These are phyloP conservation scores for Torymus aiolomorphi DNA, from an alignment of 2,888 invertebrate genomes.

Conservation along the genomic window DNA sequence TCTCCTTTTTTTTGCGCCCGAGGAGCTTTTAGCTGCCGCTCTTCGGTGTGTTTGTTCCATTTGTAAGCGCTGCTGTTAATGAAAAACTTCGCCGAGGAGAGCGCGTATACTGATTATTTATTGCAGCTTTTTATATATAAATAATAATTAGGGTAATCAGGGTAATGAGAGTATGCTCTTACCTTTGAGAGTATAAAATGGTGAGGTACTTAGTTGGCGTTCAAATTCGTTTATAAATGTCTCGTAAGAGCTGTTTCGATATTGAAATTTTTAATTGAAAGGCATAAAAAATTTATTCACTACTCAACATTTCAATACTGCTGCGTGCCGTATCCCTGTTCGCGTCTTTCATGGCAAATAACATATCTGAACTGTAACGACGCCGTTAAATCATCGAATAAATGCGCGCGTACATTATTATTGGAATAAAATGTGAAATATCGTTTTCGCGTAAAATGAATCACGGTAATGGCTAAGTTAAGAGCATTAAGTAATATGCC, in stretches of 20 bases:
- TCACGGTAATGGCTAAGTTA: no score
- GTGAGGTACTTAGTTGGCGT: no score
- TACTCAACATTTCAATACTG: slow-evolving; percentile 41
- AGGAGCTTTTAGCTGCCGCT: no score
- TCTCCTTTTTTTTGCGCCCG: not conserved
- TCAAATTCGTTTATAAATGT: not conserved
- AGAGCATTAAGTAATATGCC: no score
- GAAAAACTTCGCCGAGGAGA: no score
- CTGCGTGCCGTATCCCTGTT: slow-evolving; percentile 30
- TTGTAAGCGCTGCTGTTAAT: no score
- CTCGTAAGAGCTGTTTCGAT: not conserved
- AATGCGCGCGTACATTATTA: slow-evolving; percentile 35
- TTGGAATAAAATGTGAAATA: slow-evolving; percentile 50
- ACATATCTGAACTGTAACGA: slow-evolving; percentile 43
- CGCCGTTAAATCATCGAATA: slow-evolving; percentile 49
- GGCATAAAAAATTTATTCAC: slow-evolving; percentile 22
- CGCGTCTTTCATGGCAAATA: slow-evolving; percentile 31
- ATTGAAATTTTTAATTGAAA: slow-evolving; percentile 17
- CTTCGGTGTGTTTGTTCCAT: no score
- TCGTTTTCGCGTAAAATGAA: slow-evolving; percentile 10
- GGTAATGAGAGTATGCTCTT: no score
- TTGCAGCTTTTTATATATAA: no score
- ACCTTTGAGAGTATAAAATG: no score
- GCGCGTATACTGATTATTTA: no score
- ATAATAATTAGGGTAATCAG: no score